Evolutionary conservation across 2,888 invertebrate species (phyloP).

Genomic region (Vesta saturnalis): DNA sequence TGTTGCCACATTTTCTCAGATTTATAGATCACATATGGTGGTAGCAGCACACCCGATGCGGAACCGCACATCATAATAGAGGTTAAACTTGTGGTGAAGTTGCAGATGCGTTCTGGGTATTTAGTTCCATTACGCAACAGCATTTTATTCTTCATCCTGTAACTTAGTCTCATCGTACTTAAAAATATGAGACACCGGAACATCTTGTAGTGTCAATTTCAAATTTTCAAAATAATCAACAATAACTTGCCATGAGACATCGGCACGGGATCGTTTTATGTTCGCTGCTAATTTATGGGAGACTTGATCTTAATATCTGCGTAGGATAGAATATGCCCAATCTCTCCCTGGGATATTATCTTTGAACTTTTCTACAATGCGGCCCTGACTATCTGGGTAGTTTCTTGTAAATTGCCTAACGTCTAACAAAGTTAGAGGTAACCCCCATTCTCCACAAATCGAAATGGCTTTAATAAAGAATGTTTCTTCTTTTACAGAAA

Average conservation of each 20-base stretch:
- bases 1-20: conserved; percentile 43
- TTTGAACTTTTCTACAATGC: no score
- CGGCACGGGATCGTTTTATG: neutral
- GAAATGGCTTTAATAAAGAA: neutral
- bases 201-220: neutral
- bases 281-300: neutral
- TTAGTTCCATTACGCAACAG: neutral
- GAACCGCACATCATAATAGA: conserved; percentile 52
- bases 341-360: neutral
- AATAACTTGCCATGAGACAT: neutral
- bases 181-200: neutral
- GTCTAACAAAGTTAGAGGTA: neutral
- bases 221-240: neutral
- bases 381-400: neutral
- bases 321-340: neutral
- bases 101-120: conserved; percentile 8
- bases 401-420: neutral
- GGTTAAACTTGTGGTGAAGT: conserved; percentile 16
- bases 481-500: neutral
- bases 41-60: conserved; percentile 50
- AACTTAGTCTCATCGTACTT: neutral
- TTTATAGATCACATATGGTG: conserved; percentile 52
- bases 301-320: neutral
- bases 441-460: neutral
- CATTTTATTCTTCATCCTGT: neutral